These are phyloP conservation scores for Phrynosoma blainvillii DNA, from an alignment of 2,113 vertebrate genomes.

Conservation along the genomic window DNA sequence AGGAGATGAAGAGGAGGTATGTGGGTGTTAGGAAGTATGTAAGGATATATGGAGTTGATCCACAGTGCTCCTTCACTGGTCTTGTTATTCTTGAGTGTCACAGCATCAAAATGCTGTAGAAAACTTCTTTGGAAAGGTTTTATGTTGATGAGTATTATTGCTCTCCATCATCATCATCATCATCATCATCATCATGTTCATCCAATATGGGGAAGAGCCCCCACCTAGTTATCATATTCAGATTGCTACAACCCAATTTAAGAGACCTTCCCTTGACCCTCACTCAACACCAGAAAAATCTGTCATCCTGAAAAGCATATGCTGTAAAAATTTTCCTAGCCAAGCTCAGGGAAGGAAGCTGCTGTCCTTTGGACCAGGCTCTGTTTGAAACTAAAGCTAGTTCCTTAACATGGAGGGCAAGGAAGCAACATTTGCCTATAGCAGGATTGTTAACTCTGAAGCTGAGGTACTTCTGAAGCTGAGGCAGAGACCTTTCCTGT, in stretches of 20 bases:
- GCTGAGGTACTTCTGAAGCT: background rate
- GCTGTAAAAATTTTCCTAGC: background rate
- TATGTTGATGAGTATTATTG: background rate
- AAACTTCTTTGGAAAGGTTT: background rate
- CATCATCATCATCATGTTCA: too few species aligned
- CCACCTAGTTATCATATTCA: background rate
- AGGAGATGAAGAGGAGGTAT: background rate
- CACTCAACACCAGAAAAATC: background rate
- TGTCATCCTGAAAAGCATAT: background rate
- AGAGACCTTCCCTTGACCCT: background rate
- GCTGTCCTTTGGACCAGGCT: background rate
- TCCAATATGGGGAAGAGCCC: background rate
- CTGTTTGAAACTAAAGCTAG: background rate
- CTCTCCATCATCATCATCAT: background rate
- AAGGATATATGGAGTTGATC: background rate
- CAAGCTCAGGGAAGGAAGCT: background rate
- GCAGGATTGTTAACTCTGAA: constrained; percentile 2
- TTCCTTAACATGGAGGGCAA: background rate
- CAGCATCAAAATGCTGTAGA: background rate
- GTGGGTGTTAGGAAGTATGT: background rate
- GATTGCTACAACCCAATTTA: background rate
- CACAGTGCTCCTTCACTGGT: background rate
- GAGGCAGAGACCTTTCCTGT: background rate
- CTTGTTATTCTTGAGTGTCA: background rate
- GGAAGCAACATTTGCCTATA: background rate